Evolutionary conservation across 2,888 invertebrate species (phyloP), one percentile per base, ranked within the genome.

Genomic region (Byasa hedistus): DNA sequence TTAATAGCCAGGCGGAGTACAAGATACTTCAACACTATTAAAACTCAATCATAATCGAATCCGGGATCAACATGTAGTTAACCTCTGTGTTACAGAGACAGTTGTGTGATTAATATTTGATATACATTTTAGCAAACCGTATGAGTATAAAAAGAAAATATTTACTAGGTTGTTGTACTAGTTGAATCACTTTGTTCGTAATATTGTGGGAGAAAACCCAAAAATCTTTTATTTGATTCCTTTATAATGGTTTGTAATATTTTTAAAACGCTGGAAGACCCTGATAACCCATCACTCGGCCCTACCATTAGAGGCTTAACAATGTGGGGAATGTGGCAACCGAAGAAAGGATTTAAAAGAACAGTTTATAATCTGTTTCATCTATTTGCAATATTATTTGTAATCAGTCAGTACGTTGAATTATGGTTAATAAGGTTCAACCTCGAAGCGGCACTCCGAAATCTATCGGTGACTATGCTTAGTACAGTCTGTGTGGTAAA

Each of bases 401-500:
- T 88, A 1, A 2, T 87, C 3, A 81, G 80, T n/a, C 85, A 89
- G 70, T 88, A 85, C 60, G 58, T 86, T 1, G 89, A 89, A 68
- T 80, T 90, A 1, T 89, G 84, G 84, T 60, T 78, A 0, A 81
- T 87, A 21, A 79, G 82, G 68, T 72, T 75, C 0, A 74, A 88
- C 36, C 60, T 86, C 2, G 80, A 85, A 57, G 57, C 79, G 69
- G 89, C 88, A 3, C 64, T 89, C 51, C 74, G 83, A 23, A 90
- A 90, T 65, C 73, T 90, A 0, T 89, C 90, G 0, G 75, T 84
- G 0, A 81, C 85, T 0, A 86, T 89, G 85, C 74, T 89, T 0
- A 89, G 87, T 64, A 78, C 84, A 0, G 78, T 88, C 1, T 89
- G 89, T 57, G 80, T 85, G 0, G 72, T 84, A 0, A 90, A 90